Evolutionary conservation across 2,888 invertebrate genomes (phyloP).

Genomic region (Zygaena filipendulae): DNA sequence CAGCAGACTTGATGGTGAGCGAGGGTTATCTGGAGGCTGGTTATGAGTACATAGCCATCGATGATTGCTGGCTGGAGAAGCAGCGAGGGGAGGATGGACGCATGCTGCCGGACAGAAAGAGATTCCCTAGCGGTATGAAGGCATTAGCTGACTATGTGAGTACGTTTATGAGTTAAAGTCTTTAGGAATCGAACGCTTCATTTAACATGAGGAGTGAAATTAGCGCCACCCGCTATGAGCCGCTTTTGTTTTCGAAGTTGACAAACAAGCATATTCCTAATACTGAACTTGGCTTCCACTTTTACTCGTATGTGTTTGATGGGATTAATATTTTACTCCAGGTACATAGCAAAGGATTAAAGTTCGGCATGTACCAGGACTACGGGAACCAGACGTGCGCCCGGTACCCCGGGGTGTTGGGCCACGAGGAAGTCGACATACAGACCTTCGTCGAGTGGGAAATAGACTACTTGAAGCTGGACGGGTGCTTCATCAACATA

Average conservation of each 20-base stretch:
- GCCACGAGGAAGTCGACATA: conserved; percentile 74
- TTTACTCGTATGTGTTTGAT: no score
- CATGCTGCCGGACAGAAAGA: conserved; percentile 71
- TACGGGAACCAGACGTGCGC: conserved; percentile 82
- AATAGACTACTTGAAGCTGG: conserved; percentile 84
- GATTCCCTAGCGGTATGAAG: conserved; percentile 81
- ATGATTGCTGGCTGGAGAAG: conserved; percentile 81
- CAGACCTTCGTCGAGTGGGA: conserved; percentile 82
- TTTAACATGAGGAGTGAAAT: not conserved
- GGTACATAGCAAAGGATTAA: conserved; percentile 78
- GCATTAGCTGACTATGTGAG: conserved; percentile 77
- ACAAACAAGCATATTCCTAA: no score
- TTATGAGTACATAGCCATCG: conserved; percentile 78
- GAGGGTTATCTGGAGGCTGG: conserved; percentile 78
- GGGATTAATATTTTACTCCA: no score
- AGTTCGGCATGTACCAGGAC: conserved; percentile 86
- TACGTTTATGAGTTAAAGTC: conserved; percentile 8
- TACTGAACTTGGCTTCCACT: no score
- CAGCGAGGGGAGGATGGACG: conserved; percentile 68
- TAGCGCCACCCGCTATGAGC: no score
- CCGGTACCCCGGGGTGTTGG: conserved; percentile 80
- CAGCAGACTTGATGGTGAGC: conserved; percentile 70
- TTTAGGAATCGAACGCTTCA: conserved; percentile 7
- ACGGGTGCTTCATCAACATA: conserved; percentile 78
- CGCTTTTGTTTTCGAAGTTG: no score